Conservation (phyloP, 2,113 vertebrate species). For the Ceuthmochares aereus region DNA sequence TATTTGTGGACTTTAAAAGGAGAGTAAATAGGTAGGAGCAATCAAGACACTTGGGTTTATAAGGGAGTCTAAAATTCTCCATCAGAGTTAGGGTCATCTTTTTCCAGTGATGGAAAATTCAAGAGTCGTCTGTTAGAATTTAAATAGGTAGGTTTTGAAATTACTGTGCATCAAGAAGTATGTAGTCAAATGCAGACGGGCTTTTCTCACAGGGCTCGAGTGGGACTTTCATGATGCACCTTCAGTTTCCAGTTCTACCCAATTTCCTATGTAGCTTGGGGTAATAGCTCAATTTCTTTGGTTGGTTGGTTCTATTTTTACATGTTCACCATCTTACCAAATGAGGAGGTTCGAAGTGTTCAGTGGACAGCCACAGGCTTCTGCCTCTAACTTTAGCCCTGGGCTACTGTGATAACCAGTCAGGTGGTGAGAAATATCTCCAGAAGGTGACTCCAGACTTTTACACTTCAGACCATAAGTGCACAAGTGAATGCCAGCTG, state of each 20-base stretch:
- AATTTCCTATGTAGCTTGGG: neutral
- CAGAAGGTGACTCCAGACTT: neutral
- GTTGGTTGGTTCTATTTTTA: neutral
- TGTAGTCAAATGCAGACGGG: neutral
- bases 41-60: neutral
- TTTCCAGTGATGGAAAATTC: neutral
- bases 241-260: neutral
- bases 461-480: neutral
- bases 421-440: neutral
- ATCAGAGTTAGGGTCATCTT: neutral
- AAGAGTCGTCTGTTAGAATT: neutral
- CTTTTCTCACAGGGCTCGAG: neutral
- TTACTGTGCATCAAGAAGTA: neutral
- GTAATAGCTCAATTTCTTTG: neutral
- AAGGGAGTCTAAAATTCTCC: neutral
- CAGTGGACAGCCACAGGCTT: too few relatives aligned
- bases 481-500: neutral
- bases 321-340: neutral
- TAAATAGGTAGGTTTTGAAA: neutral
- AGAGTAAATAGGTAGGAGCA: neutral
- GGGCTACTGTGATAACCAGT: rapidly evolving
- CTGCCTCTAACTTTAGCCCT: neutral
- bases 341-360: neutral
- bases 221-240: neutral
- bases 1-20: neutral